Conservation (phyloP, 2,797 vertebrate species). For the Sebastes matsubarae region DNA sequence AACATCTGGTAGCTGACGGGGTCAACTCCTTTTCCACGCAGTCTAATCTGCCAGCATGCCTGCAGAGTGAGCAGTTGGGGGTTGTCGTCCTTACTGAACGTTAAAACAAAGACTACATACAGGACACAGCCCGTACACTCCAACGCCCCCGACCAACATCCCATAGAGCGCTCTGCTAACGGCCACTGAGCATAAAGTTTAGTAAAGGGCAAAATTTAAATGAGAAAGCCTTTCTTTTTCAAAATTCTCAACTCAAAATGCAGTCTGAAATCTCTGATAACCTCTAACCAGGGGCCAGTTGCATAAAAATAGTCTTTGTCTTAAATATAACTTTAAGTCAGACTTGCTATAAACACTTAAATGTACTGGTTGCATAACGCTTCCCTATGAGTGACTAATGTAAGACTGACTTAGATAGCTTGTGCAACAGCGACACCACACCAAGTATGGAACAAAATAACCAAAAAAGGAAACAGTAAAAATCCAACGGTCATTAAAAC, state of each 20-base stretch:
- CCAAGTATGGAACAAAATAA: no score
- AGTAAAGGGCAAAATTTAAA: neutral
- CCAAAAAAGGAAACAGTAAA: no score
- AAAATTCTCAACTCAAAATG: neutral
- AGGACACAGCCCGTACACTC: neutral
- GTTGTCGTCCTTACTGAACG: neutral
- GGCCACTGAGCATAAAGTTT: neutral
- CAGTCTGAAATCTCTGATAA: neutral
- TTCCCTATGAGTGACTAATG: no score
- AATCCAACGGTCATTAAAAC: no score
- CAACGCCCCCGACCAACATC: neutral
- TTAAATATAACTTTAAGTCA: neutral
- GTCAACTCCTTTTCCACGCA: neutral
- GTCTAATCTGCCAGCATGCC: slow-evolving; percentile 5
- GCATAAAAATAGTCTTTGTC: neutral
- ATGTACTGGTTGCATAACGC: no score
- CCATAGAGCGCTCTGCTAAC: neutral
- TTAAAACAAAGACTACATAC: slow-evolving; percentile 26
- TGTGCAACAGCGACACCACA: no score
- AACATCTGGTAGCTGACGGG: slow-evolving; percentile 7
- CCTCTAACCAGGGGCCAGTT: neutral
- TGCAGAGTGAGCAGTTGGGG: slow-evolving; percentile 21
- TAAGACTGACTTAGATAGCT: no score
- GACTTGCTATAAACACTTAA: no score
- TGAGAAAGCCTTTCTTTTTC: neutral